These are phyloP conservation scores for Porites divaricata DNA, from an alignment of 92 coral and sea anemone species.

Conservation along the genomic window DNA sequence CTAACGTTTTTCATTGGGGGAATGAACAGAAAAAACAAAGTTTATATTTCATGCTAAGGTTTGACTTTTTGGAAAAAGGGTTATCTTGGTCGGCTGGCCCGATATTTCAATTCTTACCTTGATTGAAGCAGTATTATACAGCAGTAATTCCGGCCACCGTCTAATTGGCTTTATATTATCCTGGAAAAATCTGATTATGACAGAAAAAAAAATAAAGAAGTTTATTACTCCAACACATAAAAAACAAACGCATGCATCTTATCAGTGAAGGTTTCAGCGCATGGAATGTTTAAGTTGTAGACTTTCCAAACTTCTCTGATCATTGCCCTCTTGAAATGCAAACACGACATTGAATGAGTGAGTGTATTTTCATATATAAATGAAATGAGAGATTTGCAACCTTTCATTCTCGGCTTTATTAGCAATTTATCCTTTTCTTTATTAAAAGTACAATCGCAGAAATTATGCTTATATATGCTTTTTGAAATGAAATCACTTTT, in stretches of 20 bases:
- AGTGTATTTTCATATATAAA: background rate
- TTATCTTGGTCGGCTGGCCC: too few relatives aligned
- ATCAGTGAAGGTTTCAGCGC: conserved; percentile 18
- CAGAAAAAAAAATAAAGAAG: conserved; percentile 19
- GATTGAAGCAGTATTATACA: background rate
- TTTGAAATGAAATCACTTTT: conserved; percentile 11
- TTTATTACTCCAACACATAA: conserved; percentile 1
- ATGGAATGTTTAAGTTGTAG: background rate
- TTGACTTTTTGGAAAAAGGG: background rate
- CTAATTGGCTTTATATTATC: conserved; percentile 28
- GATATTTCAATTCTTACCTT: conserved; percentile 11
- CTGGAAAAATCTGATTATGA: conserved; percentile 10
- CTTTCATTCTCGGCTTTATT: background rate
- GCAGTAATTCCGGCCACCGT: background rate
- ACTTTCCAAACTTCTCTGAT: conserved; percentile 7
- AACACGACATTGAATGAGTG: conserved; percentile 15
- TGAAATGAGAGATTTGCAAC: background rate
- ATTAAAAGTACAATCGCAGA: background rate
- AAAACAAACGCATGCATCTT: background rate
- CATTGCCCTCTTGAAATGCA: conserved; percentile 12
- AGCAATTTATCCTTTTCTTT: conserved; percentile 25
- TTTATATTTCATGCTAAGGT: background rate
- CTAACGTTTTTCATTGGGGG: background rate
- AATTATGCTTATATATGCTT: background rate
- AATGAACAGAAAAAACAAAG: background rate